Base-by-base conservation (phyloP, 2,888 invertebrate genomes). In the Heliconius erato region DNA sequence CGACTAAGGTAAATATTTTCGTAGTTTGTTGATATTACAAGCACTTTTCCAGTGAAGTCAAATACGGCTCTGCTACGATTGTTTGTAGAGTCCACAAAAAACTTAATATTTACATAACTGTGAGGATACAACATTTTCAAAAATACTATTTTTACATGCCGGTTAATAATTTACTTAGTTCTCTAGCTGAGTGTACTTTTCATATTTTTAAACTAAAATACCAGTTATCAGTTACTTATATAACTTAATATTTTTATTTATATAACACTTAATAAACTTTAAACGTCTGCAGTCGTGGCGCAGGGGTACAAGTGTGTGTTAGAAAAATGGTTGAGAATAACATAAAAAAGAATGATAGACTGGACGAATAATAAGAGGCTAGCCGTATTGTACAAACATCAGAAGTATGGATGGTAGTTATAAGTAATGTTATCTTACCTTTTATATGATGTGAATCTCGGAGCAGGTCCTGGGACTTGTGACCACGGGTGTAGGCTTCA, bases 61-160 rank as follows among this genome's bases (percentile, higher is more conserved):
- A 71, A 71, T 40, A 71, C 12, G 35, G 11, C 69, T 35, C 9
- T 35, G 9, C 19, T 35, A 35, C 40, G 3, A 40, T n/a, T 35
- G 40, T 40, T 71, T 71, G 69, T 71, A 40, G 40, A 71, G 69
- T 71, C 69, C 23, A 40, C 69, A 71, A 71, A 71, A 65, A 71
- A 35, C 14, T 11, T 71, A 1, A n/a, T 69, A 35, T 69, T 69
- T 69, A 35, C 35, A 19, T 69, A 35, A 23, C 35, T 69, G 23
- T 69, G 54, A 54, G 54, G 3, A 54, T 54, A 19, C 19, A 54
- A 54, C 54, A 19, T 54, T 54, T 19, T 54, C 19, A 69, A 35
- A 69, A 35, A 69, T 69, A 69, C n/a, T 67, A 12, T 67, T 14
- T n/a, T 23, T 63, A 63, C 63, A 59, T 59, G 9, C 9, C 23